Conservation (phyloP, 2,113 vertebrate genomes). For the Labeo rohita region DNA sequence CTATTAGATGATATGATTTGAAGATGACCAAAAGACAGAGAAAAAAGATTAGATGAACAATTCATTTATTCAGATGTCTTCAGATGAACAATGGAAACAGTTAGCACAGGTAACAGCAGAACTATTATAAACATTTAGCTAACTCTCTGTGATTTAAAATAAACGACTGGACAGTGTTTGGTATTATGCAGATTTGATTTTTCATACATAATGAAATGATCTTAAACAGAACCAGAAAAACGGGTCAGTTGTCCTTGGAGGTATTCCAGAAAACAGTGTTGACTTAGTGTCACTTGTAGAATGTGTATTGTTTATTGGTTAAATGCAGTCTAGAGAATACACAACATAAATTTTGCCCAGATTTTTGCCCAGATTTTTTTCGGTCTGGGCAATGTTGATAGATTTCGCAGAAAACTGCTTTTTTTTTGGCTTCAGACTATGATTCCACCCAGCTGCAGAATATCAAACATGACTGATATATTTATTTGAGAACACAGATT, state of each 20-base stretch:
- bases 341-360: background rate
- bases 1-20: background rate
- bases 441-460: background rate
- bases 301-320: background rate
- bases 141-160: background rate
- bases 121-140: background rate
- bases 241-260: background rate
- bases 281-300: background rate
- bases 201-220: background rate
- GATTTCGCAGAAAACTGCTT: background rate
- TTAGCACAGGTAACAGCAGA: background rate
- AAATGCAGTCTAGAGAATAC: background rate
- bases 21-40: background rate
- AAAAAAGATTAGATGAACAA: background rate
- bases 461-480: background rate
- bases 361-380: background rate
- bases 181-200: background rate
- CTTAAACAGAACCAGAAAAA: no score
- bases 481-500: background rate
- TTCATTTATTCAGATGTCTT: background rate
- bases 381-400: background rate
- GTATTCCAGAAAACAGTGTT: background rate
- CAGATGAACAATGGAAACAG: background rate
- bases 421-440: background rate
- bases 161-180: background rate